phyloP scores from a whole-genome alignment of 2,888 invertebrate genomes.

The Agapostemon virescens region DNA sequence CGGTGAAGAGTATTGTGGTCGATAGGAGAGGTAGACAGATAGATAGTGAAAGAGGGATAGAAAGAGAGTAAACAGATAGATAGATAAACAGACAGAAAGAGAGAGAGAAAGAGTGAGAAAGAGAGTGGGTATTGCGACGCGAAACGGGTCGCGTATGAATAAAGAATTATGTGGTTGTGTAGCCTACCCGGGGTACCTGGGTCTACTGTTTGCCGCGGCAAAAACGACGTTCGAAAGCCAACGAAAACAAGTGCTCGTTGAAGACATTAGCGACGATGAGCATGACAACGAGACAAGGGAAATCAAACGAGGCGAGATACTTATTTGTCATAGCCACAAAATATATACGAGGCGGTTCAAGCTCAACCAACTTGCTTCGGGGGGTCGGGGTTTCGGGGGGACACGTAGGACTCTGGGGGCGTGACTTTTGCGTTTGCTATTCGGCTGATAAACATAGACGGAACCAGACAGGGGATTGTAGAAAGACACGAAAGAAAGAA shows the following conservation, averaged over 20 bases:
- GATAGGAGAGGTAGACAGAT: not conserved
- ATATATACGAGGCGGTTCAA: conserved; percentile 53
- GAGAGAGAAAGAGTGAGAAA: not conserved
- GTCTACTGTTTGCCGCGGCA: conserved; percentile 38
- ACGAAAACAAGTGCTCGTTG: conserved; percentile 48
- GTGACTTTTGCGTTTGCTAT: conserved; percentile 50
- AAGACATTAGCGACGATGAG: conserved; percentile 57
- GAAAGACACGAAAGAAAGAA: conserved; percentile 29
- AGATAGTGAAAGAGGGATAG: not conserved
- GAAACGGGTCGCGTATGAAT: conserved; percentile 41
- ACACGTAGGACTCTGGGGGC: conserved; percentile 35
- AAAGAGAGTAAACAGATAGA: not conserved
- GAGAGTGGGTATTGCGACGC: conserved; percentile 19
- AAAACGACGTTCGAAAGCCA: conserved; percentile 38
- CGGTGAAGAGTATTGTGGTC: not conserved
- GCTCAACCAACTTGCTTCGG: conserved; percentile 57
- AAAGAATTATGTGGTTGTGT: conserved; percentile 30
- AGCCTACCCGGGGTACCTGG: conserved; percentile 43
- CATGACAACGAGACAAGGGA: conserved; percentile 57
- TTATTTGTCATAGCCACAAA: conserved; percentile 45
- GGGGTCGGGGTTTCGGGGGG: not conserved
- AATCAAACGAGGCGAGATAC: conserved; percentile 56
- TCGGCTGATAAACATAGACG: conserved; percentile 53
- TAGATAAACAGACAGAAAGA: not conserved
- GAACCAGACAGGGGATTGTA: conserved; percentile 25